phyloP scores from a whole-genome alignment of 2,113 vertebrate genomes.

The Otocyon megalotis region DNA sequence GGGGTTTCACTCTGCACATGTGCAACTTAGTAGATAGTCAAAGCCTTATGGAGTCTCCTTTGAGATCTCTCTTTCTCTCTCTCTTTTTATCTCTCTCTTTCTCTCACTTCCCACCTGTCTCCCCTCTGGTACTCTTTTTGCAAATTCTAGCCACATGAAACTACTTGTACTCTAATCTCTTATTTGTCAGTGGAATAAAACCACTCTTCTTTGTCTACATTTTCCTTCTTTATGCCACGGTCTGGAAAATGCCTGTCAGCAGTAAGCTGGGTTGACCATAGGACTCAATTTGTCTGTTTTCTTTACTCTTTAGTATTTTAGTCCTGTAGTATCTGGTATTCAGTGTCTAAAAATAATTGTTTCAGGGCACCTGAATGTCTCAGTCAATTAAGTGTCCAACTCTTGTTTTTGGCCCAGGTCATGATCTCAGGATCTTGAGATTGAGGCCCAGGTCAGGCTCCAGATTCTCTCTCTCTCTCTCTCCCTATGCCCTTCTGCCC shows the following conservation, averaged over 20 bases:
- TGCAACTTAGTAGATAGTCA: not conserved
- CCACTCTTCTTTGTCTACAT: too few species aligned
- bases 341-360: not conserved
- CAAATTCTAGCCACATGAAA: not conserved
- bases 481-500: not conserved
- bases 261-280: not conserved
- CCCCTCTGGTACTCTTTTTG: not conserved
- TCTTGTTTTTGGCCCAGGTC: not conserved
- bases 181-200: not conserved
- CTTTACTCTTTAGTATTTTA: not conserved
- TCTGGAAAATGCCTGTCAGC: not conserved
- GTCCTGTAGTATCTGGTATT: not conserved
- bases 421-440: not conserved
- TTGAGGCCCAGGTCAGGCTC: not conserved
- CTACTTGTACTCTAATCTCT: not conserved
- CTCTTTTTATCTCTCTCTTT: too few species aligned
- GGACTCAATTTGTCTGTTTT: not conserved
- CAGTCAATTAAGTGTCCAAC: not conserved
- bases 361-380: not conserved
- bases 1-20: not conserved
- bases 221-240: too few species aligned
- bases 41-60: not conserved
- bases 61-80: not conserved
- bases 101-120: not conserved
- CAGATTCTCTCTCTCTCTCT: not conserved